Evolutionary conservation across 1,140 invertebrate species (phyloP).

Genomic region (Drosophila seguyi): DNA sequence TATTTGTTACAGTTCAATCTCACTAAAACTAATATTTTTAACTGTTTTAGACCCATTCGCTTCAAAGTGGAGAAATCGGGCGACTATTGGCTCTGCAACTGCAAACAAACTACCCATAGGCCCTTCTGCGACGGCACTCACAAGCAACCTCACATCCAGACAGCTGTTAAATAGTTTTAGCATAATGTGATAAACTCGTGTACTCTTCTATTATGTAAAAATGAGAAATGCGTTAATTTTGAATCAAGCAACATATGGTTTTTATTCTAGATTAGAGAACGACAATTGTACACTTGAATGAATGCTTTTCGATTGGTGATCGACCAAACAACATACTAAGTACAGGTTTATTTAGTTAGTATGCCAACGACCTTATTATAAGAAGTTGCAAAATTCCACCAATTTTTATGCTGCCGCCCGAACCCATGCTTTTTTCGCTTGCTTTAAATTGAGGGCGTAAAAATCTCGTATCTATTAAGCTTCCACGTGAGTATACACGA

Average conservation of each 20-base stretch:
- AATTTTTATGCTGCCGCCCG: not conserved
- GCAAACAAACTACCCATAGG: constrained; percentile 97
- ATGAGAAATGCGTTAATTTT: constrained; percentile 60
- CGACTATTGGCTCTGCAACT: constrained; percentile 99
- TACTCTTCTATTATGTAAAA: constrained; percentile 2
- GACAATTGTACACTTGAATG: constrained; percentile 37
- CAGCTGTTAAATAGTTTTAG: constrained; percentile 79
- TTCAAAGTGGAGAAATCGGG: constrained; percentile 95
- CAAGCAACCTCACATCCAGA: constrained; percentile 89
- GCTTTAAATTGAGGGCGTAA: not conserved
- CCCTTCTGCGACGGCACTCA: constrained; percentile 99
- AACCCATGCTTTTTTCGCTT: not conserved
- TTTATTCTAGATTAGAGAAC: constrained; percentile 67
- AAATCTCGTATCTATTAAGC: not conserved
- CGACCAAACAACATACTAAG: not conserved
- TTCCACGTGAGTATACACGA: not conserved
- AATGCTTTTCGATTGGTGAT: constrained; percentile 13
- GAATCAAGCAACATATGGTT: constrained; percentile 72
- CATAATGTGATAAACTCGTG: not conserved
- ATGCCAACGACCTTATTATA: not conserved
- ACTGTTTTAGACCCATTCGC: constrained; percentile 89
- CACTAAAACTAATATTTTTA: constrained; percentile 37
- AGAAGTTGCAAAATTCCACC: not conserved
- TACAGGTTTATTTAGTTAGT: constrained; percentile 14
- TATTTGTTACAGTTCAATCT: not conserved